Conservation (phyloP, 2,888 invertebrate species). For the Amphipyra tragopoginis region DNA sequence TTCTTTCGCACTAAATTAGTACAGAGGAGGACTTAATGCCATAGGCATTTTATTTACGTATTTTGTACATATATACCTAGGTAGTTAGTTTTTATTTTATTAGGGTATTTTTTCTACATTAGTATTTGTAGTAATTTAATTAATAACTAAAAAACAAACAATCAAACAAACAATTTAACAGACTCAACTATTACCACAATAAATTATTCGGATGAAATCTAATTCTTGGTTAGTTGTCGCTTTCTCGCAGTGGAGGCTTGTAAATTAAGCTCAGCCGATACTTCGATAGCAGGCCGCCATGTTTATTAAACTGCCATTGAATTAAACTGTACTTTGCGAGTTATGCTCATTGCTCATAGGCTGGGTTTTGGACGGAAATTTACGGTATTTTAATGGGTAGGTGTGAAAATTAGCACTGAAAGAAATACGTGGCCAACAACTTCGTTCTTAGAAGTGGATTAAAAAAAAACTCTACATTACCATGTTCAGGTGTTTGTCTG, state of each 20-base stretch:
- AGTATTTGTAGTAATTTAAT: too few species aligned
- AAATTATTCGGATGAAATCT: slow-evolving; percentile 57
- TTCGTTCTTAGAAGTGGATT: too few species aligned
- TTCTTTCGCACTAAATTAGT: too few species aligned
- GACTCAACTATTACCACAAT: slow-evolving; percentile 30
- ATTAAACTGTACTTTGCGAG: slow-evolving; percentile 52
- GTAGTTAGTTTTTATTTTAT: too few species aligned
- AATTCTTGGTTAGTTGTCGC: slow-evolving; percentile 42
- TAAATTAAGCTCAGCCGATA: slow-evolving; percentile 47
- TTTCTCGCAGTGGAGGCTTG: slow-evolving; percentile 44
- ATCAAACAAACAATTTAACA: slow-evolving; percentile 18
- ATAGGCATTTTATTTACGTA: too few species aligned
- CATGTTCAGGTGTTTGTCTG: too few species aligned
- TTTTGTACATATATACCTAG: too few species aligned
- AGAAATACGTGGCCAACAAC: too few species aligned
- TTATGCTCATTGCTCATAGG: slow-evolving; percentile 35
- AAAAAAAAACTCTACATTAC: too few species aligned
- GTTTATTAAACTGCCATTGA: slow-evolving; percentile 54
- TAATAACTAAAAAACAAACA: slow-evolving; percentile 16
- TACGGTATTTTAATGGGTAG: not conserved
- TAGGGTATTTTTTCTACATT: too few species aligned
- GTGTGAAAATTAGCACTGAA: not conserved
- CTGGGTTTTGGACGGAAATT: slow-evolving; percentile 23
- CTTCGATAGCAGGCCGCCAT: slow-evolving; percentile 42
- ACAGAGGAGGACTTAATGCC: too few species aligned